A percentile compares a stretch with the other conserved stretches of the same genome.
Evolutionary conservation across 2,113 vertebrate species (phyloP).

Genomic region (Puntigrus tetrazona): DNA sequence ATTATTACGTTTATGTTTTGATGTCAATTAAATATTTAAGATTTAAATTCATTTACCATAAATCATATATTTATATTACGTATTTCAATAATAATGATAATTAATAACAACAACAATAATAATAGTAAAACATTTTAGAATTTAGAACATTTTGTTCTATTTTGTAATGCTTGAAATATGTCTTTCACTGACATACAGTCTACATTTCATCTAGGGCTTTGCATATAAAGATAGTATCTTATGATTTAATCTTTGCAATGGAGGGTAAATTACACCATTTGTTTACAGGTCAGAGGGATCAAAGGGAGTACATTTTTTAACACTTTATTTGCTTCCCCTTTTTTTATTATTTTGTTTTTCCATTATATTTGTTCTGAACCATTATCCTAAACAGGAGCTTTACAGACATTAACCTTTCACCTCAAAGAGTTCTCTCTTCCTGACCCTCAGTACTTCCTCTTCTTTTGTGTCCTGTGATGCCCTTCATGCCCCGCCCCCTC

Average conservation of each 20-base stretch:
- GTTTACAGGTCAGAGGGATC: neutral
- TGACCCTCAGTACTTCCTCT: constrained; percentile 58
- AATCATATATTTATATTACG: too few relatives aligned
- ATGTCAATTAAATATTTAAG: too few relatives aligned
- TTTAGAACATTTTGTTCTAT: too few relatives aligned
- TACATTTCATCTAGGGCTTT: neutral
- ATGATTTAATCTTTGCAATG: neutral
- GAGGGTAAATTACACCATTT: neutral
- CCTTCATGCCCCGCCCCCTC: constrained; percentile 58
- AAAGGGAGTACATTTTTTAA: neutral
- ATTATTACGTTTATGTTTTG: neutral
- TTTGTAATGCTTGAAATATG: neutral
- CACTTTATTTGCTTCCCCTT: neutral
- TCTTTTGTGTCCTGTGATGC: constrained; percentile 56
- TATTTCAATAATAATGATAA: too few relatives aligned
- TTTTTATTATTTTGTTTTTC: constrained; percentile 41
- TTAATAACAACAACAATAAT: too few relatives aligned
- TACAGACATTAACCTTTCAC: constrained; percentile 77
- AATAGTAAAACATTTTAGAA: too few relatives aligned
- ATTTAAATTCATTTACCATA: neutral
- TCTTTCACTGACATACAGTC: neutral
- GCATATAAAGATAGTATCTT: neutral
- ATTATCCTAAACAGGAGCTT: constrained; percentile 59
- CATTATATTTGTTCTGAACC: constrained; percentile 57
- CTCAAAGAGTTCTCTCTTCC: constrained; percentile 69